Conservation (phyloP, 2,888 invertebrate species). For the Allygus modestus region DNA sequence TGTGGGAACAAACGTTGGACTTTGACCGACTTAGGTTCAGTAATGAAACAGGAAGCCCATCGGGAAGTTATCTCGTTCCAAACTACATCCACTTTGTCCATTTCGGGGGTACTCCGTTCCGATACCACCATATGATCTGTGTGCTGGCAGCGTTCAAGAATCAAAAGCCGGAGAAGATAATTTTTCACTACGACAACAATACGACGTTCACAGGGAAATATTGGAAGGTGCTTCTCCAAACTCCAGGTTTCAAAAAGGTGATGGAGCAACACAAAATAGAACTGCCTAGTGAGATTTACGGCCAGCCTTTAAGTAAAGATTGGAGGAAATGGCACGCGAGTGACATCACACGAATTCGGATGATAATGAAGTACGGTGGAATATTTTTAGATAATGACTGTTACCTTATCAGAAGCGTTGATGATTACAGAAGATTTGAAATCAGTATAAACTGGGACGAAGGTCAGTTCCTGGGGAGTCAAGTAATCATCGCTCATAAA, state of each 20-base stretch:
- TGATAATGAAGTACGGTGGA: constrained; percentile 72
- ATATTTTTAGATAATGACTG: constrained; percentile 73
- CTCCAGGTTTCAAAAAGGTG: constrained; percentile 64
- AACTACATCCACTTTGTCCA: constrained; percentile 72
- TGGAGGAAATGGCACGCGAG: constrained; percentile 62
- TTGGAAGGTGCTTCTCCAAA: constrained; percentile 67
- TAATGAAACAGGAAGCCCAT: constrained; percentile 69
- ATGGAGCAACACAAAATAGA: constrained; percentile 43
- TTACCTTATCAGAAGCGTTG: constrained; percentile 67
- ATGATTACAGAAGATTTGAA: constrained; percentile 72
- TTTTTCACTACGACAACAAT: constrained; percentile 71
- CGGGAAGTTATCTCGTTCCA: constrained; percentile 70
- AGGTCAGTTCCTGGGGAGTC: constrained; percentile 65
- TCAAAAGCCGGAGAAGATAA: constrained; percentile 71
- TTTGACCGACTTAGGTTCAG: constrained; percentile 61
- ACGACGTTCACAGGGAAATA: constrained; percentile 67
- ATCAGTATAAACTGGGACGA: constrained; percentile 71
- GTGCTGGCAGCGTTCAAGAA: constrained; percentile 69
- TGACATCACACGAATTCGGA: constrained; percentile 67
- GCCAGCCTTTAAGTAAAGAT: constrained; percentile 52
- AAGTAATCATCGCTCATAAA: constrained; percentile 70
- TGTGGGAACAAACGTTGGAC: constrained; percentile 53
- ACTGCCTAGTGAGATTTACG: constrained; percentile 61
- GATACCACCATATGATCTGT: constrained; percentile 65
- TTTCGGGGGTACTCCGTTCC: constrained; percentile 63